Evolutionary conservation across 2,888 invertebrate species (phyloP).

Genomic region (Hipparchia sbordonii): DNA sequence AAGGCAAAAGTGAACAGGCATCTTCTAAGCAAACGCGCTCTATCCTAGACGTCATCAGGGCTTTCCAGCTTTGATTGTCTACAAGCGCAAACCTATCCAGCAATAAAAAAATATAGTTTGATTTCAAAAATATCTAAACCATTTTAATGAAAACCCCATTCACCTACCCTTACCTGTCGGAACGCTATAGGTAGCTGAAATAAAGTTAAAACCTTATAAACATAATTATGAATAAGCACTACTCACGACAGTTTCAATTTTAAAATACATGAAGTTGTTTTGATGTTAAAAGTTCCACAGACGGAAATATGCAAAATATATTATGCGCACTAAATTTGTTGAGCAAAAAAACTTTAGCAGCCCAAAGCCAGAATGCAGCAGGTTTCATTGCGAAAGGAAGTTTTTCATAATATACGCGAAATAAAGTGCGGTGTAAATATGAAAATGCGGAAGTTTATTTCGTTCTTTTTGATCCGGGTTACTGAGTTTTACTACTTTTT

Average conservation of each 20-base stretch:
- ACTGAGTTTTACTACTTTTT: conserved; percentile 15
- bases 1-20: too few relatives aligned
- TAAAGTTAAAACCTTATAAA: too few relatives aligned
- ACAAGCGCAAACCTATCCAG: too few relatives aligned
- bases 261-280: conserved; percentile 9
- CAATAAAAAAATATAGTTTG: neutral
- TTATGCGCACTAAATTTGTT: conserved; percentile 29
- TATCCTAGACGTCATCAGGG: too few relatives aligned
- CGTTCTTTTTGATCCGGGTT: conserved; percentile 21
- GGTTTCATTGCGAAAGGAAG: conserved; percentile 27
- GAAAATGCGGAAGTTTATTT: conserved; percentile 22
- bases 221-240: neutral
- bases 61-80: too few relatives aligned
- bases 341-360: conserved; percentile 23
- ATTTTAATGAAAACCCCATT: neutral
- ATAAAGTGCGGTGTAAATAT: conserved; percentile 27
- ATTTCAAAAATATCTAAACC: neutral
- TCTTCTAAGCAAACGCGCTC: too few relatives aligned
- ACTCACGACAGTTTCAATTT: neutral
- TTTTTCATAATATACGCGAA: conserved; percentile 27
- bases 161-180: too few relatives aligned
- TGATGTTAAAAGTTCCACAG: conserved; percentile 18
- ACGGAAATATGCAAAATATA: conserved; percentile 27
- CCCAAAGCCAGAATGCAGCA: conserved; percentile 22
- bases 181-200: too few relatives aligned